Percentiles rank a stretch among this genome's conserved stretches.
Evolutionary conservation across 1,140 invertebrate species (phyloP).

Genomic region (Trinorchestia longiramus): DNA sequence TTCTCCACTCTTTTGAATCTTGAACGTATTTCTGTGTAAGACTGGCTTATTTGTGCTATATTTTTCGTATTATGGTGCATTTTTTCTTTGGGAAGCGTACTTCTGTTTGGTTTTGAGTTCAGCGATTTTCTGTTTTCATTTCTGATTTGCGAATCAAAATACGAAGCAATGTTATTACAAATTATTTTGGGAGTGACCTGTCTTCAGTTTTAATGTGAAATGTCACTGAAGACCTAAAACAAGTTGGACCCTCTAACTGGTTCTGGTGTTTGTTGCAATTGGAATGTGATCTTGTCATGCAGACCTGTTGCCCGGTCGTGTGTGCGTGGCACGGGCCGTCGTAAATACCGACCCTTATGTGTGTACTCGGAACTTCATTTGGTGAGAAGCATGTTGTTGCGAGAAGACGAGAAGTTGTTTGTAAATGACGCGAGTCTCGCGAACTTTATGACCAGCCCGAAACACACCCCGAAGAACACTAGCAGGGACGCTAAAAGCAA

Average conservation of each 20-base stretch:
- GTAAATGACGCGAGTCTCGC: conserved; percentile 39
- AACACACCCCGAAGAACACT: background rate
- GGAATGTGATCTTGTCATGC: background rate
- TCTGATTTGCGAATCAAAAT: background rate
- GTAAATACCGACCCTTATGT: conserved; percentile 18
- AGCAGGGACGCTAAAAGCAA: background rate
- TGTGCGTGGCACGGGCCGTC: background rate
- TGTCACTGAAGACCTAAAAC: background rate
- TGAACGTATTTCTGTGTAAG: background rate
- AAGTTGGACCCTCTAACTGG: background rate
- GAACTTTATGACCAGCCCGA: conserved; percentile 10
- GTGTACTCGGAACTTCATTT: conserved; percentile 35
- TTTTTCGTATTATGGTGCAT: background rate
- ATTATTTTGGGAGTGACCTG: background rate
- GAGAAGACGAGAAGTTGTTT: conserved; percentile 36
- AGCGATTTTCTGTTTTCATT: background rate
- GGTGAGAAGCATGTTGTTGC: conserved; percentile 20
- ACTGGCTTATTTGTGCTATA: background rate
- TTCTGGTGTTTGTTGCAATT: background rate
- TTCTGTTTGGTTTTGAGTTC: background rate
- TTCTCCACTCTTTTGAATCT: background rate
- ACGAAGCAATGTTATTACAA: background rate
- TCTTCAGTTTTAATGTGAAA: background rate
- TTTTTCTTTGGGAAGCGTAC: background rate
- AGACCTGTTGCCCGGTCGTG: background rate